These are phyloP conservation scores for Jordanella pulchra DNA, from an alignment of 2,797 vertebrate species.

Conservation along the genomic window DNA sequence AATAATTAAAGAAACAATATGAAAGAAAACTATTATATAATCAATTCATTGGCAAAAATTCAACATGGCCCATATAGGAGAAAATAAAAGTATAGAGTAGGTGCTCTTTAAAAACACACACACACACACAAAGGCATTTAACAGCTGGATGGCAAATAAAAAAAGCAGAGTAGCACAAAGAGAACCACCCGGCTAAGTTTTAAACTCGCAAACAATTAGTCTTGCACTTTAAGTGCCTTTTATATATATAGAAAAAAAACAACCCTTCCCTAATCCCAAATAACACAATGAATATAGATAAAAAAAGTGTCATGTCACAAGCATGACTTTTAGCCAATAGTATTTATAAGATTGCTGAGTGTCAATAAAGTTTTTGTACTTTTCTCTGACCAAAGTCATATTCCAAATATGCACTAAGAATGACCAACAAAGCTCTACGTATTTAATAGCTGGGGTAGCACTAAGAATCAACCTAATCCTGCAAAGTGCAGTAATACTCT, in stretches of 20 bases:
- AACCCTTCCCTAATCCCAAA: constrained; percentile 38
- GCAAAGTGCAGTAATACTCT: constrained; percentile 76
- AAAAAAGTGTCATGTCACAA: constrained; percentile 45
- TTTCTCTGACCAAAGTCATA: constrained; percentile 20
- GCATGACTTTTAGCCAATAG: constrained; percentile 48
- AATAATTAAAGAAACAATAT: constrained; percentile 47
- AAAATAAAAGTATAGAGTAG: constrained; percentile 46
- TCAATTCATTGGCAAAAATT: constrained; percentile 48
- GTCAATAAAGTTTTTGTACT: constrained; percentile 25
- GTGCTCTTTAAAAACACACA: constrained; percentile 38
- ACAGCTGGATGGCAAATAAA: constrained; percentile 58
- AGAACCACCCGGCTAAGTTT: constrained; percentile 46
- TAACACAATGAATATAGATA: constrained; percentile 49
- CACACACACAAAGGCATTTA: constrained; percentile 44
- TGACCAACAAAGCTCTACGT: constrained; percentile 44
- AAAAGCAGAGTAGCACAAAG: constrained; percentile 49
- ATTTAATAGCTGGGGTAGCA: constrained; percentile 30
- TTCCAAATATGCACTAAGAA: constrained; percentile 23
- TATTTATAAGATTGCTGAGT: constrained; percentile 58
- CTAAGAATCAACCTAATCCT: constrained; percentile 40
- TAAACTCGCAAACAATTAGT: constrained; percentile 47
- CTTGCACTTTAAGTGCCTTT: constrained; percentile 54
- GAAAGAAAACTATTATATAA: constrained; percentile 50
- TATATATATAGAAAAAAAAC: constrained; percentile 21
- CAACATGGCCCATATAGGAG: constrained; percentile 45